phyloP scores from a whole-genome alignment of 2,113 vertebrate genomes.

The Cichladusa arquata region DNA sequence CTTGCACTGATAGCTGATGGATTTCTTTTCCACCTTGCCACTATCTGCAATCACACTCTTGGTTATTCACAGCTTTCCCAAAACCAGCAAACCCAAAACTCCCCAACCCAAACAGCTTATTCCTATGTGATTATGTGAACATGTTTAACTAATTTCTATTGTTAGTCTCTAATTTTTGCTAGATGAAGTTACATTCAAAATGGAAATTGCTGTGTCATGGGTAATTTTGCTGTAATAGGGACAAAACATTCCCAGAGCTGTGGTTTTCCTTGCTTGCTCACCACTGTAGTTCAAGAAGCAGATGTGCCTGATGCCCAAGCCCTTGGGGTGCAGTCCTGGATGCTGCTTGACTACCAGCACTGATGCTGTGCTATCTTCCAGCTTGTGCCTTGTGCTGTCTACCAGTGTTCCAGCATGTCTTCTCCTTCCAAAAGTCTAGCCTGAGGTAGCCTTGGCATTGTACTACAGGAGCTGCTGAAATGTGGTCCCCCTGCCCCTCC shows the following conservation, averaged over 20 bases:
- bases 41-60: background rate
- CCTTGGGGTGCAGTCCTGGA: fast-evolving
- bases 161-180: background rate
- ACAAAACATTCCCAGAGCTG: background rate
- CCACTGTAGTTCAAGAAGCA: background rate
- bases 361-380: background rate
- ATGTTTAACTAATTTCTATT: background rate
- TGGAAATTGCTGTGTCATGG: background rate
- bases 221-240: background rate
- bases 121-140: background rate
- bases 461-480: background rate
- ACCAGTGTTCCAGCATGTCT: background rate
- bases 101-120: background rate
- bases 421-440: background rate
- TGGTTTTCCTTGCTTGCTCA: background rate
- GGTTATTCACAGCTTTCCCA: background rate
- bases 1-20: background rate
- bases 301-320: background rate
- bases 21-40: background rate
- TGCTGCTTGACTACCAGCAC: fast-evolving
- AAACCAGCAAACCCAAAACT: background rate
- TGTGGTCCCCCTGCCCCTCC: fast-evolving
- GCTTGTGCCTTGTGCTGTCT: fast-evolving
- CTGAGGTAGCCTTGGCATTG: fast-evolving
- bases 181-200: background rate